These are phyloP conservation scores for Pseudomyrmex flavicornis DNA, from an alignment of 1,140 invertebrate genomes.

Conservation along the genomic window DNA sequence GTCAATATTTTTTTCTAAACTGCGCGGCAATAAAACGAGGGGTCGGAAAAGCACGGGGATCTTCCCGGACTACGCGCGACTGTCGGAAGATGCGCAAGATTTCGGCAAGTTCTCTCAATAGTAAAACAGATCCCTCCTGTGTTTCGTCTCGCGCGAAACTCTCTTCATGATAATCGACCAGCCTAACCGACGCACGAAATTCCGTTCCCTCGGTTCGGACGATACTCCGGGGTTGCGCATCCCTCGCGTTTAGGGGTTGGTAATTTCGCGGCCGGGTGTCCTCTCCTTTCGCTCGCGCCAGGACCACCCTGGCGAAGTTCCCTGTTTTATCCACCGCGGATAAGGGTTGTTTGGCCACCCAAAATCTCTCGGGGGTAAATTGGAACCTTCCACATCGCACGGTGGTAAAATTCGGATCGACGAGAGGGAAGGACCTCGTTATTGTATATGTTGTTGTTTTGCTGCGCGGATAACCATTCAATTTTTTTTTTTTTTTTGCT, in stretches of 20 bases:
- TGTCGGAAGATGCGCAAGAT: slow-evolving; percentile 15
- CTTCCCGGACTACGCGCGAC: not conserved
- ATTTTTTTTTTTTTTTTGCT: not conserved
- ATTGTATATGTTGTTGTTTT: not conserved
- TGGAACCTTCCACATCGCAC: slow-evolving; percentile 78
- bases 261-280: slow-evolving; percentile 50
- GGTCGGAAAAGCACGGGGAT: not conserved
- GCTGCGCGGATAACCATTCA: slow-evolving; percentile 31
- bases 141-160: slow-evolving; percentile 12
- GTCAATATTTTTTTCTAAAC: not conserved
- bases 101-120: slow-evolving; percentile 35
- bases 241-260: slow-evolving; percentile 69
- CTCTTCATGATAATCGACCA: slow-evolving; percentile 58
- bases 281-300: slow-evolving; percentile 40
- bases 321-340: slow-evolving; percentile 82
- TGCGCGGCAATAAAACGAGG: no score
- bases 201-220: slow-evolving; percentile 54
- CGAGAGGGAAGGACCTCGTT: slow-evolving; percentile 12
- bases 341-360: slow-evolving; percentile 70
- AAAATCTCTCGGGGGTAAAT: slow-evolving; percentile 68
- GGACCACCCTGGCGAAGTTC: slow-evolving; percentile 41
- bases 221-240: slow-evolving; percentile 13
- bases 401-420: slow-evolving; percentile 76
- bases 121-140: slow-evolving; percentile 37
- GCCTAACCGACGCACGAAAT: slow-evolving; percentile 33